Percentiles rank a stretch among this genome's conserved stretches.
These are phyloP conservation scores for Diaperis boleti DNA, from an alignment of 2,888 invertebrate genomes.

Conservation along the genomic window DNA sequence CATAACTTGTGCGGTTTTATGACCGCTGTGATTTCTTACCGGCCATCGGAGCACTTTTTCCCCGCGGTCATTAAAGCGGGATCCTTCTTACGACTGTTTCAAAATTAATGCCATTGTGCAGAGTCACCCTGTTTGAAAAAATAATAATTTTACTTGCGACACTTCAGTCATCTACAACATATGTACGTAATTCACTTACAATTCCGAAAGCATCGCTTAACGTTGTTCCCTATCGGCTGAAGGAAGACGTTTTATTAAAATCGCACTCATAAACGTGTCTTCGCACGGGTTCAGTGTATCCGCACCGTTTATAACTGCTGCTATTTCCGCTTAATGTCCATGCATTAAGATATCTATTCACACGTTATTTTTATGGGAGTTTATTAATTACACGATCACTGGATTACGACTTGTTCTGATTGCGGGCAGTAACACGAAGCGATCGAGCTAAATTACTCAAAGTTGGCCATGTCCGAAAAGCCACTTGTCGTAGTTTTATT, in stretches of 20 bases:
- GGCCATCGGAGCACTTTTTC: not conserved
- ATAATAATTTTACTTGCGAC: too few relatives aligned
- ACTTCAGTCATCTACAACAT: too few relatives aligned
- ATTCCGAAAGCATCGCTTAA: too few relatives aligned
- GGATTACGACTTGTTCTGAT: too few relatives aligned
- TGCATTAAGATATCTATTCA: slow-evolving; percentile 13
- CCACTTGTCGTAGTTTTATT: too few relatives aligned
- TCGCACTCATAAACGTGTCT: slow-evolving; percentile 29
- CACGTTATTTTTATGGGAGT: slow-evolving; percentile 3
- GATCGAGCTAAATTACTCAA: too few relatives aligned
- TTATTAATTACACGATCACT: too few relatives aligned
- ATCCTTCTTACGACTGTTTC: not conserved
- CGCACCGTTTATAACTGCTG: slow-evolving; percentile 20
- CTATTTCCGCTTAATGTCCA: slow-evolving; percentile 15
- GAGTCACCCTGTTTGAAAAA: too few relatives aligned
- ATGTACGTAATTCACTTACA: too few relatives aligned
- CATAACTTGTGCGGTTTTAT: slow-evolving; percentile 48
- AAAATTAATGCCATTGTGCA: too few relatives aligned
- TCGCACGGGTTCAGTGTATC: slow-evolving; percentile 24
- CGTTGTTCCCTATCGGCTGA: not conserved
- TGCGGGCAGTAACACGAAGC: too few relatives aligned
- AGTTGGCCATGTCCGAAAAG: too few relatives aligned
- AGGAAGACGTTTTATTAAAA: slow-evolving; percentile 25
- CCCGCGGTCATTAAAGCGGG: not conserved
- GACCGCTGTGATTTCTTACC: slow-evolving; percentile 2